A percentile compares a stretch with the other conserved stretches of the same genome.
Evolutionary conservation across 2,113 vertebrate species (phyloP).

Genomic region (Prinia subflava): DNA sequence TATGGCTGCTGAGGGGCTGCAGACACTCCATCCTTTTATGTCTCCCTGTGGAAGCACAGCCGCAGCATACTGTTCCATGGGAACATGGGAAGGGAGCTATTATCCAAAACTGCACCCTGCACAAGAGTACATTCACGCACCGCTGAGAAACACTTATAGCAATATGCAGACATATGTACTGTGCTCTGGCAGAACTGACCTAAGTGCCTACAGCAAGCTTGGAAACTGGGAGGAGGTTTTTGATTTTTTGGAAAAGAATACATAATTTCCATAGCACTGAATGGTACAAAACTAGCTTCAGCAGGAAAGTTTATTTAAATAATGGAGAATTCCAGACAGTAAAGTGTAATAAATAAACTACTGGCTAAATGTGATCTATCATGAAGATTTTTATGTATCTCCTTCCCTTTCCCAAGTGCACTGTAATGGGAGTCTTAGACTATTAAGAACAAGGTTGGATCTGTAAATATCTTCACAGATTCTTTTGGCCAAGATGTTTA

Average conservation of each 20-base stretch:
- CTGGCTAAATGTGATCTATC: background rate
- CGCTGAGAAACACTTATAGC: background rate
- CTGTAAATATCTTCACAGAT: background rate
- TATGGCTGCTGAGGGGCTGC: background rate
- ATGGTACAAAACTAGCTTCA: background rate
- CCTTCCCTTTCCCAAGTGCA: background rate
- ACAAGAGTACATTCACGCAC: background rate
- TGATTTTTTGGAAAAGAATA: background rate
- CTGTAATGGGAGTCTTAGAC: background rate
- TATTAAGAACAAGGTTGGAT: background rate
- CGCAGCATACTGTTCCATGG: background rate
- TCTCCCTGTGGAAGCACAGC: background rate
- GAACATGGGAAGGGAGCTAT: background rate
- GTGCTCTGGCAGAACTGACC: background rate
- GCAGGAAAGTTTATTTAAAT: background rate
- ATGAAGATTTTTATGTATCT: background rate
- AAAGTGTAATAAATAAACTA: background rate
- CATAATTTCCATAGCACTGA: background rate
- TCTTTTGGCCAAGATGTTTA: background rate
- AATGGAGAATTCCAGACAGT: background rate
- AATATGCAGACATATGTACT: background rate
- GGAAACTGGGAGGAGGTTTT: background rate
- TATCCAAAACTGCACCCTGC: background rate
- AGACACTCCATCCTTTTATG: background rate
- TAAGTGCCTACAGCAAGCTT: background rate